Percentiles rank a stretch among this genome's conserved stretches.
Evolutionary conservation across 2,888 invertebrate species (phyloP).

Genomic region (Drosophila nr. medialis): DNA sequence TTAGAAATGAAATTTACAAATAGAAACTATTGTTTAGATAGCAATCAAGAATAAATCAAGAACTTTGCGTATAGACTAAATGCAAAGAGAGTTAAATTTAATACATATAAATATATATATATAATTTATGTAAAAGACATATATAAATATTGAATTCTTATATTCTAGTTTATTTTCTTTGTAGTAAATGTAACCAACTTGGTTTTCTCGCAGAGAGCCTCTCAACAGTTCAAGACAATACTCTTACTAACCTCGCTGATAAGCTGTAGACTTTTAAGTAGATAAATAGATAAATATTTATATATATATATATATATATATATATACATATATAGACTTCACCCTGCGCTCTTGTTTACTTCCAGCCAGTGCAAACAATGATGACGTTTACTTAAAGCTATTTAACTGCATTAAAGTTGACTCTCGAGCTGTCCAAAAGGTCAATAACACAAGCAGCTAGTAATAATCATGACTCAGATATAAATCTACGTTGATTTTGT

Average conservation of each 20-base stretch:
- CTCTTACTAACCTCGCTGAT: slow-evolving; percentile 23
- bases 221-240: not conserved
- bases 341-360: slow-evolving; percentile 30
- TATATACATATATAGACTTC: slow-evolving; percentile 20
- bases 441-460: slow-evolving; percentile 40
- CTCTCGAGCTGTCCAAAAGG: slow-evolving; percentile 29
- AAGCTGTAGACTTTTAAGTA: slow-evolving; percentile 2
- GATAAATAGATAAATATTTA: slow-evolving; percentile 21
- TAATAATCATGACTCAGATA: slow-evolving; percentile 29
- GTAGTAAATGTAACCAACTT: not conserved
- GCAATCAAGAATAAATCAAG: not conserved
- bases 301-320: not conserved
- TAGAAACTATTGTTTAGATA: not conserved
- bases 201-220: not conserved
- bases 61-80: not conserved
- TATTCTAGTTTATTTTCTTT: not conserved
- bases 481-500: slow-evolving; percentile 14
- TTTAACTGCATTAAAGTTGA: slow-evolving; percentile 33
- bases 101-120: not conserved
- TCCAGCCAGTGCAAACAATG: slow-evolving; percentile 42
- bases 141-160: not conserved
- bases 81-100: not conserved
- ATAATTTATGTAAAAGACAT: not conserved
- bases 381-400: slow-evolving; percentile 47
- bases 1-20: not conserved